These are phyloP conservation scores for Manduca sexta DNA, from an alignment of 1,140 invertebrate genomes.

Conservation along the genomic window DNA sequence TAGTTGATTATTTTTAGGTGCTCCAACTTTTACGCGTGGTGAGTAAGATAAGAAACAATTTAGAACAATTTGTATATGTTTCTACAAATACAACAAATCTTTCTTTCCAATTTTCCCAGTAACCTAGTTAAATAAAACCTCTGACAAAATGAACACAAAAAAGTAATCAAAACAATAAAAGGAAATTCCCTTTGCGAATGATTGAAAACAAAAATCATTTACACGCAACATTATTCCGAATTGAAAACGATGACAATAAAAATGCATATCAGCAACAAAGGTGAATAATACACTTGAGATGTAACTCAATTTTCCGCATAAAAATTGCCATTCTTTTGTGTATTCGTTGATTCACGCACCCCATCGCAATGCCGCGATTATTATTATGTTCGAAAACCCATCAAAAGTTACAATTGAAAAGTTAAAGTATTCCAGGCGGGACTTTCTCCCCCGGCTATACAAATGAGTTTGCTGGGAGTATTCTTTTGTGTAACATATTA, in stretches of 20 bases:
- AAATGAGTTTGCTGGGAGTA: conserved; percentile 65
- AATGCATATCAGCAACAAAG: conserved; percentile 20
- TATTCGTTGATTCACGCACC: conserved; percentile 59
- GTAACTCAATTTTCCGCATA: conserved; percentile 66
- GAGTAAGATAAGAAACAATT: no score
- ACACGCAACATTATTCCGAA: conserved; percentile 5
- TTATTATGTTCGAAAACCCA: conserved; percentile 72
- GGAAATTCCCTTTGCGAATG: no score
- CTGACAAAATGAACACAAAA: no score
- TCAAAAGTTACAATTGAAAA: conserved; percentile 73
- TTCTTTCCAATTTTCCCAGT: no score
- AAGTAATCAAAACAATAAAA: no score
- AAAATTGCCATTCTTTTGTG: conserved; percentile 69
- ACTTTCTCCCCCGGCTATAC: conserved; percentile 48
- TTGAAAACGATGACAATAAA: conserved; percentile 20
- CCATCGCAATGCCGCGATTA: conserved; percentile 61
- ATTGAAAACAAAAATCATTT: neutral
- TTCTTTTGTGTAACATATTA: conserved; percentile 54
- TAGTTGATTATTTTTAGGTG: no score
- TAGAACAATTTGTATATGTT: no score
- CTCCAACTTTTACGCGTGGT: no score
- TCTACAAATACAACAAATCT: no score
- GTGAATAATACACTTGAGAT: conserved; percentile 50
- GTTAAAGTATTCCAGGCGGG: conserved; percentile 69
- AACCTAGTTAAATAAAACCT: no score